These are phyloP conservation scores for Fringilla coelebs DNA, from an alignment of 2,797 vertebrate species.

Conservation along the genomic window DNA sequence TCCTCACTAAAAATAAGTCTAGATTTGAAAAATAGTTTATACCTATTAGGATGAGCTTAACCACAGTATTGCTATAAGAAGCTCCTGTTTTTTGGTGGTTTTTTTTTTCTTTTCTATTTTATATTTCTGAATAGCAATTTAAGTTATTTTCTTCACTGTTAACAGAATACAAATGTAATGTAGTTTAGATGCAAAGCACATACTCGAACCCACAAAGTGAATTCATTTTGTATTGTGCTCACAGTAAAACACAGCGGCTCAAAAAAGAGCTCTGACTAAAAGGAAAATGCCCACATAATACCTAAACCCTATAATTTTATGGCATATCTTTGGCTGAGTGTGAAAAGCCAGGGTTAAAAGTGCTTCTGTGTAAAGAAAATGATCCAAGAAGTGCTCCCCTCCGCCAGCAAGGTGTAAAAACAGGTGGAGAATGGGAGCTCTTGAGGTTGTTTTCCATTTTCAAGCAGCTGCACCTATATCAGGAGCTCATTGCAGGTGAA, in stretches of 20 bases:
- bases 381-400: not conserved
- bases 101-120: rapidly evolving
- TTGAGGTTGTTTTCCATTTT: not conserved
- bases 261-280: not conserved
- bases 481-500: not conserved
- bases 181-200: not conserved
- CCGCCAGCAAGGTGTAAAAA: not conserved
- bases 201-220: not conserved
- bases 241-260: not conserved
- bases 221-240: not conserved
- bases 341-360: not conserved
- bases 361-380: not conserved
- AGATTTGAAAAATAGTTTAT: not conserved
- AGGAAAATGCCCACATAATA: not conserved
- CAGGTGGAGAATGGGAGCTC: not conserved
- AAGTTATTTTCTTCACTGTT: not conserved
- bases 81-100: rapidly evolving
- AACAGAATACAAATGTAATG: not conserved
- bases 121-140: not conserved
- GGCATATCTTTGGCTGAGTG: not conserved
- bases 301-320: not conserved
- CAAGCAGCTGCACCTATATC: not conserved
- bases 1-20: not conserved
- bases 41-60: not conserved
- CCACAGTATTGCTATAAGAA: not conserved